Evolutionary conservation across 2,797 vertebrate species (phyloP).

Genomic region (Danio aesculapii): DNA sequence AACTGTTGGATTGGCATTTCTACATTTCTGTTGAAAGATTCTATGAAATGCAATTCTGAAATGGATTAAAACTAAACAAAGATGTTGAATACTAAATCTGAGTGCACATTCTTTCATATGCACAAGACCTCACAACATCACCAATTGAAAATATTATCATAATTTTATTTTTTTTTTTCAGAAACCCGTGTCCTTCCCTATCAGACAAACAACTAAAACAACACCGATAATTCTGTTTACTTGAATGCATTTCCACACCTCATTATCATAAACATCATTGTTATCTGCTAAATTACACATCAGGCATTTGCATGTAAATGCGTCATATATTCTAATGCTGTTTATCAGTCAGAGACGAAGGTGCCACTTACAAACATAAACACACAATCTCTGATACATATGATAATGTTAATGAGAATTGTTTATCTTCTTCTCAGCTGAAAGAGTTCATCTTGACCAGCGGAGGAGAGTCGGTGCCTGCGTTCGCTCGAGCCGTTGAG

Average conservation of each 20-base stretch:
- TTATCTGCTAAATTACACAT: slow-evolving; percentile 53
- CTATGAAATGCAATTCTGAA: not conserved
- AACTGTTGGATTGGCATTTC: not conserved
- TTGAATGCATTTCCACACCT: slow-evolving; percentile 24
- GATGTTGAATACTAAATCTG: no score
- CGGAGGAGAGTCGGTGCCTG: slow-evolving; percentile 83
- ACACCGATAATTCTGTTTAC: slow-evolving; percentile 26
- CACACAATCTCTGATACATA: slow-evolving; percentile 5
- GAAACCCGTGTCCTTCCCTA: slow-evolving; percentile 7
- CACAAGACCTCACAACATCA: no score
- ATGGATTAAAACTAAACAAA: no score
- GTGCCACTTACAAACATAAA: not conserved
- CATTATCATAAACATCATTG: slow-evolving; percentile 48
- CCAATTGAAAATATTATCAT: no score
- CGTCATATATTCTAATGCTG: not conserved
- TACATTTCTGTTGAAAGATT: not conserved
- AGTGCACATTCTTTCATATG: no score
- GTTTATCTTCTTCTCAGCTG: slow-evolving; percentile 74
- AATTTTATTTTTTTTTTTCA: not conserved
- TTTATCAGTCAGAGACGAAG: slow-evolving; percentile 27
- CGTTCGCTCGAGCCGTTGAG: slow-evolving; percentile 89
- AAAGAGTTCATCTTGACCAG: slow-evolving; percentile 92
- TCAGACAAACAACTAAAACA: slow-evolving; percentile 1
- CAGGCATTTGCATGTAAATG: slow-evolving; percentile 47
- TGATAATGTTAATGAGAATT: not conserved